These are phyloP conservation scores for Etheostoma perlongum DNA, from an alignment of 2,797 vertebrate genomes.

Conservation along the genomic window DNA sequence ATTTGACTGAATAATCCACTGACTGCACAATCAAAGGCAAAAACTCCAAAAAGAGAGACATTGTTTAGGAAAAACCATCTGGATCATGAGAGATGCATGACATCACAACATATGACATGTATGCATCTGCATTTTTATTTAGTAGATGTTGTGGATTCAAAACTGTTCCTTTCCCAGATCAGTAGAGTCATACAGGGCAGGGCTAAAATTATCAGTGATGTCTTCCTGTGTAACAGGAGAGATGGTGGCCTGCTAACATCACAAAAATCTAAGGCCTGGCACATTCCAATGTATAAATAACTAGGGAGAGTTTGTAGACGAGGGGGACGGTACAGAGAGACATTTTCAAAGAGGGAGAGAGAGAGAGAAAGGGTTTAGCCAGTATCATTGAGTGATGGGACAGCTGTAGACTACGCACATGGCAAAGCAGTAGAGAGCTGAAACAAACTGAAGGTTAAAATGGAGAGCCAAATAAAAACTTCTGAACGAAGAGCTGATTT, in stretches of 20 bases:
- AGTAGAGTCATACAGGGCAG: conserved; percentile 53
- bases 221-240: conserved; percentile 88
- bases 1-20: neutral
- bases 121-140: conserved; percentile 5
- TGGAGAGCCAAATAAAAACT: conserved; percentile 36
- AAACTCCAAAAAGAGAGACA: neutral
- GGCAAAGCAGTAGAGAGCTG: conserved; percentile 49
- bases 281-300: conserved; percentile 89
- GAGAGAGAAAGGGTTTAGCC: conserved; percentile 49
- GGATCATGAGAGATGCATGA: neutral
- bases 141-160: conserved; percentile 33
- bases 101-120: conserved; percentile 24
- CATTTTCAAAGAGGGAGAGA: conserved; percentile 56
- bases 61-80: neutral
- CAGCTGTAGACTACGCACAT: conserved; percentile 78
- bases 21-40: neutral
- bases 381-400: conserved; percentile 81
- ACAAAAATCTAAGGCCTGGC: conserved; percentile 87
- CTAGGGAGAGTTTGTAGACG: conserved; percentile 69
- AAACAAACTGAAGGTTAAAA: conserved; percentile 70
- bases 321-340: conserved; percentile 57
- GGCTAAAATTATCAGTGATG: conserved; percentile 87
- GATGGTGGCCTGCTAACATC: conserved; percentile 82
- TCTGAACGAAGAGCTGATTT: conserved; percentile 10
- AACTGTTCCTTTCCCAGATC: conserved; percentile 43